phyloP scores from a whole-genome alignment of 1,140 invertebrate species.

The Drosophila athabasca region DNA sequence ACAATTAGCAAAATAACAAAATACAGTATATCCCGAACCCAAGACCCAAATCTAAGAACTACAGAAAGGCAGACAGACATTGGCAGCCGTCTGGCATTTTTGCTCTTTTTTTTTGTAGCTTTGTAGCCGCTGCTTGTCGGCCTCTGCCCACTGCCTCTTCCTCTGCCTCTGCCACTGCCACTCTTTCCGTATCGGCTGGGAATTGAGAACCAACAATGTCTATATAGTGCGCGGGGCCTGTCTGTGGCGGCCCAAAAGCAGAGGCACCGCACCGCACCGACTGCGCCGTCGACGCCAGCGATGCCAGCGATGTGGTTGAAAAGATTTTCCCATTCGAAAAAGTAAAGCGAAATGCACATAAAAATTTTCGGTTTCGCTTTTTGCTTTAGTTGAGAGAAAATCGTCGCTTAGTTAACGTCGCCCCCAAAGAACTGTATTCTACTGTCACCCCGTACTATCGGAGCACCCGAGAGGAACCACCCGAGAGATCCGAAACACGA shows the following conservation, averaged over 20 bases:
- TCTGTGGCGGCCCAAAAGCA: slow-evolving; percentile 60
- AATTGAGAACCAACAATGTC: slow-evolving; percentile 50
- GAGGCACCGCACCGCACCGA: slow-evolving; percentile 12
- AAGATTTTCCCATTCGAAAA: slow-evolving; percentile 71
- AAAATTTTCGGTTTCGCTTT: slow-evolving; percentile 75
- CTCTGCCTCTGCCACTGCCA: too few relatives aligned
- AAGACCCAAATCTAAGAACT: slow-evolving; percentile 24
- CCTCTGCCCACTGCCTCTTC: slow-evolving; percentile 12
- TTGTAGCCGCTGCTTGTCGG: slow-evolving; percentile 27
- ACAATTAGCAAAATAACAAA: slow-evolving; percentile 61
- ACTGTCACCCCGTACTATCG: slow-evolving; percentile 21
- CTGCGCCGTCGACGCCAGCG: slow-evolving; percentile 16
- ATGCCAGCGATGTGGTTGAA: slow-evolving; percentile 60
- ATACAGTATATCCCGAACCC: slow-evolving; percentile 16
- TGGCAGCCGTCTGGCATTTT: slow-evolving; percentile 61
- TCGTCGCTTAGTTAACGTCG: slow-evolving; percentile 84
- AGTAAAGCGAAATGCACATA: slow-evolving; percentile 60
- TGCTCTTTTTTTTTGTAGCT: slow-evolving; percentile 25
- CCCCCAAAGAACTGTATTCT: slow-evolving; percentile 57
- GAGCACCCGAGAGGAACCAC: slow-evolving; percentile 8
- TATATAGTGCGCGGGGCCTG: slow-evolving; percentile 34
- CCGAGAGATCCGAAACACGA: too few relatives aligned
- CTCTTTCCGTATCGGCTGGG: slow-evolving; percentile 22
- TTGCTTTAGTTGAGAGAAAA: slow-evolving; percentile 84
- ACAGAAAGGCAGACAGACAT: slow-evolving; percentile 68